A percentile compares a stretch with the other conserved stretches of the same genome.
These are phyloP conservation scores for Sesia bembeciformis DNA, from an alignment of 2,888 invertebrate genomes.

Conservation along the genomic window DNA sequence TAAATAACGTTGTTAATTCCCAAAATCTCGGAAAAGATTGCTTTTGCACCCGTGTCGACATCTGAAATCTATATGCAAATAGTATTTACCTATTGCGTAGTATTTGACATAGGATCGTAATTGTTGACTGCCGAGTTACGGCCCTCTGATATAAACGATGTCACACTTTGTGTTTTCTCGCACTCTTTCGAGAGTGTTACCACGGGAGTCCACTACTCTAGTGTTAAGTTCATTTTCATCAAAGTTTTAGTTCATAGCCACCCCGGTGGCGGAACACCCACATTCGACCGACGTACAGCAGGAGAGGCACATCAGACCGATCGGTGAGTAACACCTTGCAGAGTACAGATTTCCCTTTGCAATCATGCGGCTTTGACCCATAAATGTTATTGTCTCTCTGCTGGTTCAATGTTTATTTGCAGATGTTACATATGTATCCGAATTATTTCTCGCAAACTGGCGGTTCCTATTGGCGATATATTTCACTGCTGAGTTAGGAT, in stretches of 20 bases:
- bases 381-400: too few relatives aligned
- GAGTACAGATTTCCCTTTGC: too few relatives aligned
- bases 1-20: too few relatives aligned
- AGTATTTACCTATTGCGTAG: constrained; percentile 52
- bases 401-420: too few relatives aligned
- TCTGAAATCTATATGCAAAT: constrained; percentile 50
- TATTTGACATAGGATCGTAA: constrained; percentile 56
- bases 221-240: constrained; percentile 45
- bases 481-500: too few relatives aligned
- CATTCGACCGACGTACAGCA: constrained; percentile 18
- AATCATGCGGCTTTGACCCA: too few relatives aligned
- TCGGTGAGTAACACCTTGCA: constrained; percentile 32
- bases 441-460: too few relatives aligned
- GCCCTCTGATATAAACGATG: constrained; percentile 44
- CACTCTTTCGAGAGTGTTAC: constrained; percentile 61
- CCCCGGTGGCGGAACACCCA: constrained; percentile 58
- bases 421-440: too few relatives aligned
- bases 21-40: constrained; percentile 1
- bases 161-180: constrained; percentile 20
- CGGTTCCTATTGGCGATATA: too few relatives aligned
- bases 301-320: constrained; percentile 36
- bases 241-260: constrained; percentile 59
- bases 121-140: constrained; percentile 44
- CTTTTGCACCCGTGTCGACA: constrained; percentile 18
- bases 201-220: constrained; percentile 29